phyloP scores from a whole-genome alignment of 2,797 vertebrate genomes.

The Enteromius afrohamiltoni region DNA sequence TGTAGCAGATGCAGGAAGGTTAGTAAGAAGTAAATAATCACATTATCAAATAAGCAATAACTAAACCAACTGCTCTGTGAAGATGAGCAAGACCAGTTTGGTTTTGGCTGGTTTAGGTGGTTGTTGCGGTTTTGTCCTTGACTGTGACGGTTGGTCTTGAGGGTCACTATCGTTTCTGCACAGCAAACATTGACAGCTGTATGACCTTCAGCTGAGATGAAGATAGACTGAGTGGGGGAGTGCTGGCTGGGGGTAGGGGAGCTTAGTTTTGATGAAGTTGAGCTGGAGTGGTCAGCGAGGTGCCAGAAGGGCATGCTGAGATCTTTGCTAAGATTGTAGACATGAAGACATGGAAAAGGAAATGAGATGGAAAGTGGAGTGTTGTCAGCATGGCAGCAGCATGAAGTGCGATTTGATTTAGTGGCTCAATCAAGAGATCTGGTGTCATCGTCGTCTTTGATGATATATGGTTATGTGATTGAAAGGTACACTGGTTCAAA shows the following conservation, averaged over 20 bases:
- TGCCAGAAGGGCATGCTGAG: slow-evolving; percentile 17
- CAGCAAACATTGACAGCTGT: not conserved
- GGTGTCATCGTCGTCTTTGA: slow-evolving; percentile 5
- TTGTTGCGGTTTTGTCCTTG: not conserved
- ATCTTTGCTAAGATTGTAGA: slow-evolving; percentile 29
- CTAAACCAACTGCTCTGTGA: not conserved
- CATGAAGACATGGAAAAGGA: not conserved
- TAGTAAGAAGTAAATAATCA: not conserved
- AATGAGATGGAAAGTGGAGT: slow-evolving; percentile 19
- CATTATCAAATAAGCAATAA: not conserved
- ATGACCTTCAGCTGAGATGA: slow-evolving; percentile 22
- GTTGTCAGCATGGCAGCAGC: not conserved
- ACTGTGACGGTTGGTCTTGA: slow-evolving; percentile 1
- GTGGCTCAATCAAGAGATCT: slow-evolving; percentile 23
- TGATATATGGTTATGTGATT: slow-evolving; percentile 9
- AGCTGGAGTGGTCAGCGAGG: slow-evolving; percentile 32
- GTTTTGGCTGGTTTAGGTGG: not conserved
- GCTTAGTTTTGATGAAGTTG: slow-evolving; percentile 12
- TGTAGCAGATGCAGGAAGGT: not conserved
- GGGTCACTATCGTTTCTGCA: not conserved
- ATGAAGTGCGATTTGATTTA: slow-evolving; percentile 13
- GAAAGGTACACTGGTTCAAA: not conserved
- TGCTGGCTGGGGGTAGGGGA: not conserved
- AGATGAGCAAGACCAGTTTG: not conserved
- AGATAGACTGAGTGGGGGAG: not conserved